phyloP scores from a whole-genome alignment of 2,797 vertebrate species.

The Morus bassanus region DNA sequence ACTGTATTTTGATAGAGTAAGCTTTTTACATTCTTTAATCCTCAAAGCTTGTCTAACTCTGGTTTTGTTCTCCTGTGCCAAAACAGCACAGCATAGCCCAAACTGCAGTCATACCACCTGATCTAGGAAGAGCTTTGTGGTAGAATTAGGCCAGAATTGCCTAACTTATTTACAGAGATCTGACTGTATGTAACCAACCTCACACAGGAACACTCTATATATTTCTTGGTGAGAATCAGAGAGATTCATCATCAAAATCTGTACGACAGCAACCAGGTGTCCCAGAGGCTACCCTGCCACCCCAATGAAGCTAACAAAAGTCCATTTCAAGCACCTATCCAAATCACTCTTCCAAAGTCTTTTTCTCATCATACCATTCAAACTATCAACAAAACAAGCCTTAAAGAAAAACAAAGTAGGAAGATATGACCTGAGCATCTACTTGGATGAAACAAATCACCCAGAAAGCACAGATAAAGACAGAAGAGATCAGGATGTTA shows the following conservation, averaged over 20 bases:
- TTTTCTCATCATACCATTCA: background rate
- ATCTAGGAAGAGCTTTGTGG: background rate
- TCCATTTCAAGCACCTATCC: background rate
- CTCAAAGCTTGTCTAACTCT: background rate
- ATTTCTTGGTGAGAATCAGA: background rate
- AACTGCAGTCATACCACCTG: background rate
- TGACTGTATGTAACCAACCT: background rate
- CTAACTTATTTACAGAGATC: background rate
- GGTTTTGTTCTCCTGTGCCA: background rate
- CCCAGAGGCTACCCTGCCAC: background rate
- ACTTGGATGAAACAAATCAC: background rate
- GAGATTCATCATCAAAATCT: background rate
- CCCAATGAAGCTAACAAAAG: background rate
- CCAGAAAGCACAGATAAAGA: background rate
- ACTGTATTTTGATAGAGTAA: background rate
- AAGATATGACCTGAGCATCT: background rate
- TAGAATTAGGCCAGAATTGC: background rate
- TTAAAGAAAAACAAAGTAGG: background rate
- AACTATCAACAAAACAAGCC: background rate
- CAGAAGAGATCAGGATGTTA: background rate
- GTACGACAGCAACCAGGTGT: background rate
- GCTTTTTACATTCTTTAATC: background rate
- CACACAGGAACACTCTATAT: background rate
- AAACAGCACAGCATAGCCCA: background rate
- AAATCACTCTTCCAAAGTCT: background rate